Conservation (phyloP, 2,888 invertebrate genomes). For the Diplolepis rosae region DNA sequence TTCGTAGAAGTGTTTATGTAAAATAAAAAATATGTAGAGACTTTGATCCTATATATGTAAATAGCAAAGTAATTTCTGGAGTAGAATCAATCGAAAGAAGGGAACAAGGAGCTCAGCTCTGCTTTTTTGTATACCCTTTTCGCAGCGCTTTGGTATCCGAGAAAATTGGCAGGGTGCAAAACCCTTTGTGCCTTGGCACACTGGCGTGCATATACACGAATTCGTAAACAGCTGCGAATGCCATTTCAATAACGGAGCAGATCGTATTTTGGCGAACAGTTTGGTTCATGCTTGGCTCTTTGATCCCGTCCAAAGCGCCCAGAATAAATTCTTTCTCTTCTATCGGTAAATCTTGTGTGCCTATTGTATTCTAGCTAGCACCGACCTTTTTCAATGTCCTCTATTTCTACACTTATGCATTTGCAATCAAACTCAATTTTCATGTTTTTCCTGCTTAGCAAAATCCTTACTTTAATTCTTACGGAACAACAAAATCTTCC, state of each 20-base stretch:
- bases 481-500: no score
- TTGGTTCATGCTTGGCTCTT: conserved; percentile 45
- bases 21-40: no score
- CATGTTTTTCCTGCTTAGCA: no score
- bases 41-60: no score
- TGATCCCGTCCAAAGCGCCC: conserved; percentile 48
- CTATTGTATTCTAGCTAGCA: no score
- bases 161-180: conserved; percentile 26
- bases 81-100: not conserved
- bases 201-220: conserved; percentile 23
- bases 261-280: conserved; percentile 55
- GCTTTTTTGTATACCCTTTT: conserved; percentile 11
- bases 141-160: not conserved
- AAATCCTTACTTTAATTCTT: no score
- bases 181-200: conserved; percentile 18
- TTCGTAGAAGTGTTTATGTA: no score
- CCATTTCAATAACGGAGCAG: conserved; percentile 61
- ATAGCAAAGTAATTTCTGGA: not conserved
- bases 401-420: no score
- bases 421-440: no score
- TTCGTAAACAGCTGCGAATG: conserved; percentile 64
- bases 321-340: conserved; percentile 31
- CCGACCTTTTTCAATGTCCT: no score
- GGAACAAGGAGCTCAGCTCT: not conserved
- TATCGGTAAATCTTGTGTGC: conserved; percentile 10